Base-by-base conservation (phyloP, 2,113 vertebrate genomes). In the Leucosticte australis region DNA sequence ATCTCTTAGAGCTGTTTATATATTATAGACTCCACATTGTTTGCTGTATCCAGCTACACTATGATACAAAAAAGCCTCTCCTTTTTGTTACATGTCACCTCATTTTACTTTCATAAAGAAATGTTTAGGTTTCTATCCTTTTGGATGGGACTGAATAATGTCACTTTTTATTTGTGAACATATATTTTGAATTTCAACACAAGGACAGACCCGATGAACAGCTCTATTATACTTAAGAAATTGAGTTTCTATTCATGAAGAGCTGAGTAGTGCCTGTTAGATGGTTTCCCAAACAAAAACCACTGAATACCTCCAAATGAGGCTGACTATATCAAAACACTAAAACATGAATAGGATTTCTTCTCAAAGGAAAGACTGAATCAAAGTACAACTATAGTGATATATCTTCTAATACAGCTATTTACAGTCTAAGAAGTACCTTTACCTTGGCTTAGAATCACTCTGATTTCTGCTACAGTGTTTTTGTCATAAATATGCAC, bases 401-500 rank as follows among this genome's bases (percentile, higher is more conserved):
- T 96, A 96, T 80, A 91, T 95, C 91, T 97, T 95, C 95, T 95
- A 97, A 97, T 73, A 97, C 87, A 87, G 90, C 90, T 92, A 63
- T 88, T 97, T 97, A 95, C 94, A 94, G 94, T 90, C 94, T 80
- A 93, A 92, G 87, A 96, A 97, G 97, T 96, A 95, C 92, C 73
- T 98, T 98, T 97, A 98, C 98, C 97, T 98, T 98, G 98, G 92
- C 88, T 98, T 95, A 96, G 88, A 97, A 97, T 97, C 74, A 81
- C 56, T 89, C 65, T 39, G 78, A 93, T 97, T 95, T 96, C 92
- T 94, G 55, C 56, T 92, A 68, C 73, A 92, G 94, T 93, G 90
- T 87, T 94, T 97, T 96, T 96, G 84, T 95, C 92, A 87, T 84
- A 95, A 97, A 79, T 85, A 77, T 74, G 47, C 31, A 49, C 50